These are phyloP conservation scores for Lithophane socia DNA, from an alignment of 2,888 invertebrate species.

Conservation along the genomic window DNA sequence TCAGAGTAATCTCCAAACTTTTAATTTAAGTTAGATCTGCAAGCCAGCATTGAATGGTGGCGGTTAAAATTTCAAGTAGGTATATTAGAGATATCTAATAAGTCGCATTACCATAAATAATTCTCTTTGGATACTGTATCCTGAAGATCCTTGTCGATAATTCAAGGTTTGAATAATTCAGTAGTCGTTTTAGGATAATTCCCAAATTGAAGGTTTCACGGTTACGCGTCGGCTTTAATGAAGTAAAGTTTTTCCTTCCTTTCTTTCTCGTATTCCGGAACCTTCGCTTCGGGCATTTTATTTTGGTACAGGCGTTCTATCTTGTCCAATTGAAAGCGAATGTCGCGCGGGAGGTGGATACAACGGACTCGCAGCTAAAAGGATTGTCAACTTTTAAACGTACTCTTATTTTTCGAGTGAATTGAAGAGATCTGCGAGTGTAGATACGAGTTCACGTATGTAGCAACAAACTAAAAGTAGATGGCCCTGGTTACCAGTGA, in stretches of 20 bases:
- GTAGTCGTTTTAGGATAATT: slow-evolving; percentile 84
- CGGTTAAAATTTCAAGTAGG: slow-evolving; percentile 43
- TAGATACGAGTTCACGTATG: slow-evolving; percentile 11
- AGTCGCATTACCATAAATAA: slow-evolving; percentile 82
- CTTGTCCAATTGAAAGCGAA: slow-evolving; percentile 65
- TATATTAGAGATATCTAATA: slow-evolving; percentile 70
- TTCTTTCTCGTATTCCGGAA: slow-evolving; percentile 62
- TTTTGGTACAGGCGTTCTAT: slow-evolving; percentile 55
- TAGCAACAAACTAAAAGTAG: not conserved
- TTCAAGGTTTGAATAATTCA: slow-evolving; percentile 86
- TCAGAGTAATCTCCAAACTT: slow-evolving; percentile 46
- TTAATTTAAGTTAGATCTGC: slow-evolving; percentile 31
- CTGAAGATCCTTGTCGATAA: slow-evolving; percentile 82
- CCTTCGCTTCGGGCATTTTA: slow-evolving; percentile 55
- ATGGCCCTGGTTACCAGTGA: not conserved
- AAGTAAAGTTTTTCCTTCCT: slow-evolving; percentile 76
- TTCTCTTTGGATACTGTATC: slow-evolving; percentile 81
- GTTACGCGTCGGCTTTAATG: slow-evolving; percentile 79
- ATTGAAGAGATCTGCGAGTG: slow-evolving; percentile 32
- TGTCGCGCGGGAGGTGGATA: slow-evolving; percentile 43
- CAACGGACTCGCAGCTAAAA: slow-evolving; percentile 56
- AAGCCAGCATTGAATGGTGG: slow-evolving; percentile 20
- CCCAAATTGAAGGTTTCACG: slow-evolving; percentile 84
- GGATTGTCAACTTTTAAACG: slow-evolving; percentile 64
- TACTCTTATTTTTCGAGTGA: slow-evolving; percentile 46